Conservation (phyloP, 2,888 invertebrate genomes). For the Oscheius onirici region DNA sequence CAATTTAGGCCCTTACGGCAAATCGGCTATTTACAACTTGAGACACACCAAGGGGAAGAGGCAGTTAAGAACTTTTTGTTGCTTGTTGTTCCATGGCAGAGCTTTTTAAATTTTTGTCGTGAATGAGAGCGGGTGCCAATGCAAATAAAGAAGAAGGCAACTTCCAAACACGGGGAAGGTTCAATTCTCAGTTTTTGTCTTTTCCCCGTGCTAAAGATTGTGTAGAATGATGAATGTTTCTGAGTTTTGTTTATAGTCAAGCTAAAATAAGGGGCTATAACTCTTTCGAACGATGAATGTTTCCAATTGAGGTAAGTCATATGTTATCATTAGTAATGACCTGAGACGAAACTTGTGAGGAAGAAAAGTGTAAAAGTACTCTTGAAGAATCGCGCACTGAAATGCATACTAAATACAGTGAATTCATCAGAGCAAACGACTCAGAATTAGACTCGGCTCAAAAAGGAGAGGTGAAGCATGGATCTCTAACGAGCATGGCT, state of each 20-base stretch:
- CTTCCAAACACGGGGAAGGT: conserved; percentile 2
- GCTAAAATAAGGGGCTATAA: neutral
- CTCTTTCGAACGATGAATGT: neutral
- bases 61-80: neutral
- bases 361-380: neutral
- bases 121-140: conserved; percentile 20
- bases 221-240: conserved; percentile 2
- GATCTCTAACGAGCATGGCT: conserved; percentile 15
- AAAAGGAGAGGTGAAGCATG: conserved; percentile 13
- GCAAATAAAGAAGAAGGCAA: conserved; percentile 15
- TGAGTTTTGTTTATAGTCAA: conserved; percentile 1
- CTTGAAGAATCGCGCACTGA: neutral
- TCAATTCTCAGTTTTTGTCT: neutral
- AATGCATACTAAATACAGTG: neutral
- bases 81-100: conserved; percentile 6
- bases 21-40: neutral
- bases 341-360: neutral
- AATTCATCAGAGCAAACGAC: neutral
- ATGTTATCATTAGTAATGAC: neutral
- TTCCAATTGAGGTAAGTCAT: neutral
- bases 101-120: conserved; percentile 23
- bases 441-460: neutral
- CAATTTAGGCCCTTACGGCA: conserved; percentile 26
- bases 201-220: neutral
- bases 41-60: neutral